These are phyloP conservation scores for Leucozona laternaria DNA, from an alignment of 2,888 invertebrate species.

Conservation along the genomic window DNA sequence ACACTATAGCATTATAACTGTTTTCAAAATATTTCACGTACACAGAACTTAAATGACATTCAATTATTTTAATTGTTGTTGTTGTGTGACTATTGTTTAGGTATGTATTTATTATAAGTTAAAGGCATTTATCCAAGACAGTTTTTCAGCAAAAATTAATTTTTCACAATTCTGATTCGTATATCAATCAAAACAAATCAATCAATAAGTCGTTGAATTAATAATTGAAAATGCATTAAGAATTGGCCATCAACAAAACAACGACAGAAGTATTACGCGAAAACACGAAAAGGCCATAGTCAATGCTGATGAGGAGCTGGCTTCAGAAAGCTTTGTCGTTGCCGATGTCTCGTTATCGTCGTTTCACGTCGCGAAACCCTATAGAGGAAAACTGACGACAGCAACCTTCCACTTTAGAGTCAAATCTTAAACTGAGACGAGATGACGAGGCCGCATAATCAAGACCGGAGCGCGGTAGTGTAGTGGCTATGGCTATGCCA, in stretches of 20 bases:
- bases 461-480: constrained; percentile 57
- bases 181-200: constrained; percentile 17
- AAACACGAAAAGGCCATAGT: constrained; percentile 17
- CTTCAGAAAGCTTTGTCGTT: constrained; percentile 19
- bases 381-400: constrained; percentile 56
- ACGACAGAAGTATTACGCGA: constrained; percentile 12
- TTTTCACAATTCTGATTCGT: neutral
- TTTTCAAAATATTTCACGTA: constrained; percentile 21
- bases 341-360: constrained; percentile 23
- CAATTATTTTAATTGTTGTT: neutral
- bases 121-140: neutral
- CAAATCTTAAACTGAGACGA: constrained; percentile 70
- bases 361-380: constrained; percentile 60
- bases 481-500: constrained; percentile 10
- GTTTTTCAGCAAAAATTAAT: neutral
- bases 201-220: constrained; percentile 15
- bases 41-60: neutral
- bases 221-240: constrained; percentile 19
- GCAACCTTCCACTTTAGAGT: constrained; percentile 70
- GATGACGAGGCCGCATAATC: constrained; percentile 49
- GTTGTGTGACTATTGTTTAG: neutral
- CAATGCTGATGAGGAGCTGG: neutral
- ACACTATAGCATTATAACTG: constrained; percentile 31
- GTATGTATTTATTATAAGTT: neutral
- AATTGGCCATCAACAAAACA: neutral